Evolutionary conservation across 2,113 vertebrate species (phyloP), one percentile per base, ranked within the genome.

Genomic region (Embiotoca jacksoni): DNA sequence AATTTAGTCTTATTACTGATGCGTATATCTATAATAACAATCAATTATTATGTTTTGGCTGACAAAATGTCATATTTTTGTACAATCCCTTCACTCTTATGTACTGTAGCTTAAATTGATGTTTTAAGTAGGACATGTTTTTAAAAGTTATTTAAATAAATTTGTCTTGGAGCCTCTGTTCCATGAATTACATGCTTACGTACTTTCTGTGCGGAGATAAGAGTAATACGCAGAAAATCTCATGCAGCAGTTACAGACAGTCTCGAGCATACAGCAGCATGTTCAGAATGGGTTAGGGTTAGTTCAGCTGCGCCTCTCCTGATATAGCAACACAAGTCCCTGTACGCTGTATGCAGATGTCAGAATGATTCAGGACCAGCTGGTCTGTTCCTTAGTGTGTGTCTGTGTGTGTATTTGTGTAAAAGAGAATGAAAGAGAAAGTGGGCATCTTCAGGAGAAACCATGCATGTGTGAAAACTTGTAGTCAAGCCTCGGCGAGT

Each of bases 81-180:
- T 95, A 92, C 88, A 91, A 90, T 89, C 16, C 2, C 71, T 75
- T 84, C 78, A 73, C 37, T 62, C 23, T 5, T 67, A 7, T 89
- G 39, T 53, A 33, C 60, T 77, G 60, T 91, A 89, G 86, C 15
- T 86, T 79, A n/a, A n/a, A 9, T 80, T 74, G 78, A 33, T 78
- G 13, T 7, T 80, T 57, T 81, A 59, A 57, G 74, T 72, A 36
- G 56, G 76, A 54, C 46, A 55, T 36, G 87, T 74, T 14, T 69
- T 52, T 31, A 1, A 77, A 81, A 78, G 6, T 56, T 93, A 92
- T 94, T 92, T 94, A 94, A 94, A 93, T 93, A 92, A 87, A 90
- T 56, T 16, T 72, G 37, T 75, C 37, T 50, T 9, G 2, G 39
- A 58, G 31, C 47, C 47, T 59, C 10, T 58, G 39, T 76, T 64